Conservation (phyloP, 2,113 vertebrate genomes). For the Echinops telfairi region DNA sequence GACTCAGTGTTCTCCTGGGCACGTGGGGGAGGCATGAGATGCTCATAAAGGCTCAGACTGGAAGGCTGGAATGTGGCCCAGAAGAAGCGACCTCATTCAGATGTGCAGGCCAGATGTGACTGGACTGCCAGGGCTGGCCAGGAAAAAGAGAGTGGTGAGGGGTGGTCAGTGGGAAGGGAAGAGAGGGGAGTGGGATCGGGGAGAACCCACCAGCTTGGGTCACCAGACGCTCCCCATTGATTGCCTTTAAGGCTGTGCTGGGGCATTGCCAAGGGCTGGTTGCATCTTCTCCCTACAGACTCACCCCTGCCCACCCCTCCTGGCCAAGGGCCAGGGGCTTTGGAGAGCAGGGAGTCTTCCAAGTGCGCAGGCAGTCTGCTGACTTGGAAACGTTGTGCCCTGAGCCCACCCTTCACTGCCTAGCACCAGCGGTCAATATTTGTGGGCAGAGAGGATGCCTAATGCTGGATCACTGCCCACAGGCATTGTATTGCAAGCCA, state of each 20-base stretch:
- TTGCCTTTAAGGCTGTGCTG: not conserved
- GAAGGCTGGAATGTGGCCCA: not conserved
- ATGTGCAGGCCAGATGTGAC: not conserved
- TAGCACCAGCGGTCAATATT: not conserved
- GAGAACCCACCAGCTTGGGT: not conserved
- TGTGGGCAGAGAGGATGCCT: not conserved
- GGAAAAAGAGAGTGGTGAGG: not conserved
- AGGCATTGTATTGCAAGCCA: not conserved
- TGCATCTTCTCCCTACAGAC: conserved; percentile 57
- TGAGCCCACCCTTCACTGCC: conserved; percentile 1
- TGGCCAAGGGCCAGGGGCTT: conserved; percentile 23
- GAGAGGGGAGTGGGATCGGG: not conserved
- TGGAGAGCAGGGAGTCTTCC: conserved; percentile 26
- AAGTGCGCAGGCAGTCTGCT: not conserved
- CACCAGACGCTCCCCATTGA: not conserved
- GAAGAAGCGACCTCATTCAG: not conserved
- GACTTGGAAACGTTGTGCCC: conserved; percentile 21
- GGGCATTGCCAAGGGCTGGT: conserved; percentile 33
- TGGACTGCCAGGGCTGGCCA: not conserved
- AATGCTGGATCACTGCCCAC: not conserved
- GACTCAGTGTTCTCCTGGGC: not conserved
- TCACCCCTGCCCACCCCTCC: not conserved
- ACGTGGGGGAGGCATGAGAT: not conserved
- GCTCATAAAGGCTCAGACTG: conserved; percentile 18
- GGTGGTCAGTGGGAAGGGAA: not conserved